Conservation (phyloP, 2,888 invertebrate genomes). For the Ennomos quercinarius region DNA sequence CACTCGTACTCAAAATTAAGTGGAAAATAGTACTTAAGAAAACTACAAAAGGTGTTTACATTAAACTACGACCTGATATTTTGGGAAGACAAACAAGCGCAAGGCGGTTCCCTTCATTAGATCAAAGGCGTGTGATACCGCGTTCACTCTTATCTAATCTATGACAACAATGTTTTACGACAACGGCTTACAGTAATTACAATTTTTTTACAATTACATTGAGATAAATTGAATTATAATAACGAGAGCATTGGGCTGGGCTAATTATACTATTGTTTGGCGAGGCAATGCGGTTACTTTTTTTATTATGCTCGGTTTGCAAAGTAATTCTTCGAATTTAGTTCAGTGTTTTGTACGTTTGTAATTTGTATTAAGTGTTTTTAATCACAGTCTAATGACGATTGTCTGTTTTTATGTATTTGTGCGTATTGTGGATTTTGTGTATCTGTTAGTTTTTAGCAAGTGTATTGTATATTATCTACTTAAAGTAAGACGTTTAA, state of each 20-base stretch:
- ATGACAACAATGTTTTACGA: constrained; percentile 16
- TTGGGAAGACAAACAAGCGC: constrained; percentile 18
- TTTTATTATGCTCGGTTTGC: background rate
- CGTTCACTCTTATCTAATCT: constrained; percentile 19
- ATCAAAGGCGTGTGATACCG: constrained; percentile 25
- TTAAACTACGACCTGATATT: constrained; percentile 22
- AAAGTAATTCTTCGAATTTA: background rate
- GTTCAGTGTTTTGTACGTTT: too few species aligned
- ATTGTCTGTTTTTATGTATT: too few species aligned
- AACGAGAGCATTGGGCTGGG: constrained; percentile 58
- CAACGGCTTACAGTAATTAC: constrained; percentile 18
- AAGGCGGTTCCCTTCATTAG: constrained; percentile 13
- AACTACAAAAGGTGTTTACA: constrained; percentile 27
- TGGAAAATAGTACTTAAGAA: constrained; percentile 15
- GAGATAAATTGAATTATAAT: constrained; percentile 59
- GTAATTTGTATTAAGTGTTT: too few species aligned
- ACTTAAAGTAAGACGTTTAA: too few species aligned
- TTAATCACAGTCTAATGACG: too few species aligned
- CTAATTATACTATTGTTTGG: constrained; percentile 66
- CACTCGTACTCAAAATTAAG: constrained; percentile 2
- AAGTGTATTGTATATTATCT: too few species aligned
- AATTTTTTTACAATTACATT: constrained; percentile 32
- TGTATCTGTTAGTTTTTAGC: too few species aligned
- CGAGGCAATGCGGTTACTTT: constrained; percentile 8
- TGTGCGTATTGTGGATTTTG: too few species aligned